These are phyloP conservation scores for Mongoloraphidia duomilia DNA, from an alignment of 2,888 invertebrate species.

Conservation along the genomic window DNA sequence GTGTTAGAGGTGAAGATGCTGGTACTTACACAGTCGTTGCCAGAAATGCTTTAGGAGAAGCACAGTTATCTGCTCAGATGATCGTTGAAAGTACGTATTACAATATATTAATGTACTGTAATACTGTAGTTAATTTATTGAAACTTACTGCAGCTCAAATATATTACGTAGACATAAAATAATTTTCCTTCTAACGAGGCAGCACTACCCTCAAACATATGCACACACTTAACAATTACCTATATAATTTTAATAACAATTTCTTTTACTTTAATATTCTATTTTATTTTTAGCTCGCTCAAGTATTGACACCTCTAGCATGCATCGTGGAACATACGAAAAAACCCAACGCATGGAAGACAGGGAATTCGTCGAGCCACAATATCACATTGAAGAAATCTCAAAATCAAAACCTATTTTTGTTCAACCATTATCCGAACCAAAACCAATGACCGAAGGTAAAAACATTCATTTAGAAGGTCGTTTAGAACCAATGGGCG, in stretches of 20 bases:
- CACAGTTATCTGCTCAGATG: slow-evolving; percentile 70
- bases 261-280: slow-evolving; percentile 5
- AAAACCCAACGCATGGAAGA: slow-evolving; percentile 80
- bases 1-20: slow-evolving; percentile 82
- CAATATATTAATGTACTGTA: not conserved
- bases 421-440: slow-evolving; percentile 74
- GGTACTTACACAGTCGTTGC: slow-evolving; percentile 90
- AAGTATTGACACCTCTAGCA: slow-evolving; percentile 77
- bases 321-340: slow-evolving; percentile 74
- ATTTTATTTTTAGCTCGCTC: slow-evolving; percentile 54
- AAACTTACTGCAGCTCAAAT: not conserved
- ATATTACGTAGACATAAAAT: not conserved
- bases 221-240: not conserved
- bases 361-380: slow-evolving; percentile 72
- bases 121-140: not conserved
- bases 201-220: not conserved
- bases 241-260: not conserved
- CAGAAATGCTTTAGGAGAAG: slow-evolving; percentile 81
- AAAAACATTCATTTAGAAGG: slow-evolving; percentile 86
- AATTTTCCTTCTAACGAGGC: not conserved
- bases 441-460: slow-evolving; percentile 73
- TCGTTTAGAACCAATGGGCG: slow-evolving; percentile 86
- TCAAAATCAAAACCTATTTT: slow-evolving; percentile 92
- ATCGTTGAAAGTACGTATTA: slow-evolving; percentile 69
- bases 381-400: slow-evolving; percentile 81